Conservation (phyloP, 2,888 invertebrate genomes). For the Colletes collaris region DNA sequence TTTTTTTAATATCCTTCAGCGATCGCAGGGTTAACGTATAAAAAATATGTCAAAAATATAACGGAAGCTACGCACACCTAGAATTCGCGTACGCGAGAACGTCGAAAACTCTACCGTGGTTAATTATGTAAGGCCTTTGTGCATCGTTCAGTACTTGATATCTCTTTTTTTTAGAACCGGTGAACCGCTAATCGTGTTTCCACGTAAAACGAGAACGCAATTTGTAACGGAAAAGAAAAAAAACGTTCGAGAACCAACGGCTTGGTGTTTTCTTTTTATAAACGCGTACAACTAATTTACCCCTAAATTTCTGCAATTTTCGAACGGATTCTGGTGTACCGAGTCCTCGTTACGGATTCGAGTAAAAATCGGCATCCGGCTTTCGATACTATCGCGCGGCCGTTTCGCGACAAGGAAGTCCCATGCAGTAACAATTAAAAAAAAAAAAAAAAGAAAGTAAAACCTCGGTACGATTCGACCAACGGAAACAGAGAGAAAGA, state of each 20-base stretch:
- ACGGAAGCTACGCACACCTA: conserved; percentile 35
- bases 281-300: not conserved
- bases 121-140: conserved; percentile 51
- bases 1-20: conserved; percentile 8
- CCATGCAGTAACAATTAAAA: not conserved
- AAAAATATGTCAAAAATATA: conserved; percentile 62
- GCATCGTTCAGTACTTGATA: conserved; percentile 32
- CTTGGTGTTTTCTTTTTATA: not conserved
- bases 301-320: not conserved
- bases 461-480: conserved; percentile 4
- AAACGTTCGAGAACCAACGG: no score
- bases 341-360: no score
- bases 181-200: conserved; percentile 10
- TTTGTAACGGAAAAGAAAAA: no score
- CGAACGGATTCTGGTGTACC: no score
- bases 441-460: not conserved
- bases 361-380: no score
- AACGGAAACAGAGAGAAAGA: conserved; percentile 8
- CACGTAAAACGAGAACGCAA: not conserved
- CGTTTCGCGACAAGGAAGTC: no score
- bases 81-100: conserved; percentile 45
- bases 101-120: conserved; percentile 33
- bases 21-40: conserved; percentile 50
- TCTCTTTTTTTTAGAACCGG: not conserved
- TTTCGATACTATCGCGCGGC: no score